Evolutionary conservation across 2,797 vertebrate genomes (phyloP).

Genomic region (Euphonia xanthogaster): DNA sequence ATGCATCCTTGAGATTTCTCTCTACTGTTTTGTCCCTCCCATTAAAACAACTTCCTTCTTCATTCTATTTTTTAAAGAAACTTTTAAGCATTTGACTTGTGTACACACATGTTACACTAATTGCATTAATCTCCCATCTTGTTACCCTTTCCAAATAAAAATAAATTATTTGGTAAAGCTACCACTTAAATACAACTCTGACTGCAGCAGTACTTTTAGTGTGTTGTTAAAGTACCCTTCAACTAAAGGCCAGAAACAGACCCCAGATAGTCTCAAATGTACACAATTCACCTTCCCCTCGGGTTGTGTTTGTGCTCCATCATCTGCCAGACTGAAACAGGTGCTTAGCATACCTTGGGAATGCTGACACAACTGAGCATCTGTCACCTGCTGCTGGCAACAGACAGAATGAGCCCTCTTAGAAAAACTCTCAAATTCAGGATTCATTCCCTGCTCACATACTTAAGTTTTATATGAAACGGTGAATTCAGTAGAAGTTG

Average conservation of each 20-base stretch:
- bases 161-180: neutral
- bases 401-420: neutral
- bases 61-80: neutral
- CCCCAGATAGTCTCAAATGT: neutral
- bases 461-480: neutral
- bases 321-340: neutral
- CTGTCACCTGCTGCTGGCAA: neutral
- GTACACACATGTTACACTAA: neutral
- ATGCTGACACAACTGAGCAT: neutral
- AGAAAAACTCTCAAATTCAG: neutral
- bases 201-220: neutral
- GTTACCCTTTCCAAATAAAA: neutral
- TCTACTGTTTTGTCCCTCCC: neutral
- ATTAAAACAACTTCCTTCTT: neutral
- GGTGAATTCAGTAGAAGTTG: neutral
- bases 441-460: neutral
- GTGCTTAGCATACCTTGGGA: fast-evolving
- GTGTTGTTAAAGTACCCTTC: neutral
- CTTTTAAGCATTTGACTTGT: neutral
- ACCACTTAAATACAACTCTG: neutral
- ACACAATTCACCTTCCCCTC: neutral
- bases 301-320: neutral
- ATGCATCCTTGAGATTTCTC: neutral
- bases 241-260: neutral
- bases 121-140: neutral